Base-by-base conservation (phyloP, 2,797 vertebrate genomes). In the Neoniphon sammara region DNA sequence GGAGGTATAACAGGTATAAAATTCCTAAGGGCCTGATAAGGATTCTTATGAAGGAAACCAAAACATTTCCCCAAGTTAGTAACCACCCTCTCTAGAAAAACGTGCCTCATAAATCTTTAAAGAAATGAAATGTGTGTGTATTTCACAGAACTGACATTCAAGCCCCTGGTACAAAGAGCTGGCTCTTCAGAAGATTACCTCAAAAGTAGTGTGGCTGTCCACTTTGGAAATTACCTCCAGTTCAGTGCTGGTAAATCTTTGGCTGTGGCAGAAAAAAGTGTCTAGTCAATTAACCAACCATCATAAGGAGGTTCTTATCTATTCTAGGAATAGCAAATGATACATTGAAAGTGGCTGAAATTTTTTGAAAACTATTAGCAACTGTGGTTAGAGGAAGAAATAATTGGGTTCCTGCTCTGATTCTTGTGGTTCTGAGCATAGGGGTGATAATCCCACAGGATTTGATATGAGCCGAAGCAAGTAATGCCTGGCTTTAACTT, bases 371-470 rank as follows among this genome's bases (percentile, higher is more conserved):
- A 36, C 8, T 9, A 39, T 39, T 10, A 34, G 31, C 18, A 3
- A 31, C 36, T 21, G 1, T 6, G 62, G 56, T 18, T 50, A 23
- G 3, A 62, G 31, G 23, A 44, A 64, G 55, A 73, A 66, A 74
- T 71, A 82, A 77, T 74, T 8, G 0, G 31, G 74, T 85, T 84
- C 83, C 70, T 85, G 67, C 74, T 62, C 36, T 0, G 47, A 63
- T 53, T 36, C 73, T 64, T 82, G 80, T 42, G 75, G 64, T 64
- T 73, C 34, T 63, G 67, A 65, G 30, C 79, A 64, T 70, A 78
- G 1, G 60, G 50, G 17, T 47, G 69, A 60, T 78, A 80, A 75
- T 80, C 78, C 80, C 66, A 3, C 70, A 72, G 54, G 59, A 57
- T 56, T 61, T 46, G 14, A 54, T 3, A 0, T 3, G 55, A 82